phyloP scores from a whole-genome alignment of 1,140 invertebrate species.

The Hyphantria cunea region DNA sequence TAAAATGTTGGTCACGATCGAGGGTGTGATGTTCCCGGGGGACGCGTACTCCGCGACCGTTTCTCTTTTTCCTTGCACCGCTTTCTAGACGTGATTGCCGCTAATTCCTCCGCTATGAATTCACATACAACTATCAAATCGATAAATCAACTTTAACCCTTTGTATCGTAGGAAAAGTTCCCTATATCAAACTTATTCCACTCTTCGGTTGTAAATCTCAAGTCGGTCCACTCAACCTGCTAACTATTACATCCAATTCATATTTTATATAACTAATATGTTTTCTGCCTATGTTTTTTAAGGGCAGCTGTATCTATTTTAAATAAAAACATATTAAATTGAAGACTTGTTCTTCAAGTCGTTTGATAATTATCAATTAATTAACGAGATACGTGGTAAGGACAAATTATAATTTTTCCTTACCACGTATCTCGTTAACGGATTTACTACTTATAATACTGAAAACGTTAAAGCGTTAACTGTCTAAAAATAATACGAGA shows the following conservation, averaged over 20 bases:
- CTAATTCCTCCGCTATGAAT: neutral
- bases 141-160: constrained; percentile 4
- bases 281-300: too few relatives aligned
- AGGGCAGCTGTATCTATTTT: too few relatives aligned
- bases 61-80: neutral
- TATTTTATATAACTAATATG: too few relatives aligned
- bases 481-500: too few relatives aligned
- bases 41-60: constrained; percentile 1
- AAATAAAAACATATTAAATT: too few relatives aligned
- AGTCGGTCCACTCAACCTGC: neutral
- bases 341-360: too few relatives aligned
- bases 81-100: constrained; percentile 1
- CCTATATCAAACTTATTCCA: neutral
- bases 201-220: neutral
- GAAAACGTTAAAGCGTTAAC: too few relatives aligned
- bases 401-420: too few relatives aligned
- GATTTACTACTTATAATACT: too few relatives aligned
- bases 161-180: neutral
- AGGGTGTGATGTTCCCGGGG: neutral
- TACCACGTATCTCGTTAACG: too few relatives aligned
- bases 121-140: constrained; percentile 7
- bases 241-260: neutral
- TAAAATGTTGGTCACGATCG: constrained; percentile 5
- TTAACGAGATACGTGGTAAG: too few relatives aligned
- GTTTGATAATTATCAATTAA: too few relatives aligned